These are phyloP conservation scores for Merodon equestris DNA, from an alignment of 2,888 invertebrate genomes.

Conservation along the genomic window DNA sequence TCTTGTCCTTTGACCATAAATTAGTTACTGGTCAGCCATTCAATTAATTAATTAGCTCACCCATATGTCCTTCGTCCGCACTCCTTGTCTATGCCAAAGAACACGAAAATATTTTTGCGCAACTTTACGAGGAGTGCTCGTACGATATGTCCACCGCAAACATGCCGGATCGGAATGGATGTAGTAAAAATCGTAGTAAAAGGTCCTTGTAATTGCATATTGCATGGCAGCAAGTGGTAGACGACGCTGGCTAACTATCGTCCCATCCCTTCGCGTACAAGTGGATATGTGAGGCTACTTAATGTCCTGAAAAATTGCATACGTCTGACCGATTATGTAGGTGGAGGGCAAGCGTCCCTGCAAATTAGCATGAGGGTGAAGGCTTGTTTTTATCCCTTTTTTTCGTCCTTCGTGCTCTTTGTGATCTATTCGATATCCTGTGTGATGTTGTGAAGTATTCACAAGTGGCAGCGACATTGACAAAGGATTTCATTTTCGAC, in stretches of 20 bases:
- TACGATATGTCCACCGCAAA: background rate
- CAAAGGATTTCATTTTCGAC: slow-evolving; percentile 45
- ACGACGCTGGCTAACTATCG: too few species aligned
- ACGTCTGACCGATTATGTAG: slow-evolving; percentile 62
- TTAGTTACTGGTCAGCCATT: slow-evolving; percentile 68
- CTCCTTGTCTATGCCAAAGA: slow-evolving; percentile 17
- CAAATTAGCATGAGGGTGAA: slow-evolving; percentile 60
- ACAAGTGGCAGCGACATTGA: slow-evolving; percentile 46
- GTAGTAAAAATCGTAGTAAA: slow-evolving; percentile 44
- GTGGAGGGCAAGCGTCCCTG: slow-evolving; percentile 8
- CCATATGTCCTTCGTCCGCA: slow-evolving; percentile 41
- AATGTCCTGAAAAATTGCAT: slow-evolving; percentile 68
- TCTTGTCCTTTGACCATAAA: slow-evolving; percentile 67
- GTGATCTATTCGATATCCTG: slow-evolving; percentile 50
- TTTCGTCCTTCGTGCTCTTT: background rate
- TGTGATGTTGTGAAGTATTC: slow-evolving; percentile 35
- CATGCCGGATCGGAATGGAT: background rate
- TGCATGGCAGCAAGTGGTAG: slow-evolving; percentile 36
- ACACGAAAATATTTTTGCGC: slow-evolving; percentile 36
- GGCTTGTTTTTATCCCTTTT: slow-evolving; percentile 36
- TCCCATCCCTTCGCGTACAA: slow-evolving; percentile 32
- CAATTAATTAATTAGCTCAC: slow-evolving; percentile 68
- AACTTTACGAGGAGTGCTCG: slow-evolving; percentile 28
- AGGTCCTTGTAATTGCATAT: slow-evolving; percentile 62
- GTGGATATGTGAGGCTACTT: slow-evolving; percentile 60